Evolutionary conservation across 2,888 invertebrate species (phyloP).

Genomic region (Troilus luridus): DNA sequence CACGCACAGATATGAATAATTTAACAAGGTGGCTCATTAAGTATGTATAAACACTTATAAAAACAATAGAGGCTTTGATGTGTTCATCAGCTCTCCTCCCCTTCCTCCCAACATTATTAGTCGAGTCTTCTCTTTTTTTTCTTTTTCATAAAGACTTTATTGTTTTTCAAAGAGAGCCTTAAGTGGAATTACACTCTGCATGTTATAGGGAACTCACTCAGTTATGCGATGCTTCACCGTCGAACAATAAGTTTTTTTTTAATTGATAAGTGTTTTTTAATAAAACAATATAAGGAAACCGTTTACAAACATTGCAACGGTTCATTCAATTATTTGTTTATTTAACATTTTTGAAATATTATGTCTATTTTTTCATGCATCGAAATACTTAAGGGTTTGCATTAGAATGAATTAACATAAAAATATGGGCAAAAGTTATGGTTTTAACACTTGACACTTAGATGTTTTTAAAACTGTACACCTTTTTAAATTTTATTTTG

Average conservation of each 20-base stretch:
- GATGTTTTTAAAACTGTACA: no score
- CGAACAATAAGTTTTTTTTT: neutral
- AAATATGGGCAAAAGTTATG: no score
- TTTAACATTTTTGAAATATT: no score
- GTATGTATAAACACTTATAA: conserved; percentile 55
- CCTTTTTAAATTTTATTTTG: no score
- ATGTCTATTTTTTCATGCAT: no score
- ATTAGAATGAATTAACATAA: no score
- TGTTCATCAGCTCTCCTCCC: conserved; percentile 47
- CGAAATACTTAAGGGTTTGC: no score
- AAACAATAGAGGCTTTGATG: conserved; percentile 54
- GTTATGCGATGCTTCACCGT: neutral
- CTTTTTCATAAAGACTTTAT: conserved; percentile 20
- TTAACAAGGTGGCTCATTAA: conserved; percentile 48
- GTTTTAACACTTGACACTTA: no score
- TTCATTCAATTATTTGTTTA: neutral
- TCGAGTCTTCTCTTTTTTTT: conserved; percentile 1
- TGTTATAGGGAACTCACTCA: neutral
- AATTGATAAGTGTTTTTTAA: neutral
- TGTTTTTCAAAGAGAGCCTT: conserved; percentile 27
- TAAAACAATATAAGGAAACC: neutral
- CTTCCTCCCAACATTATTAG: conserved; percentile 10
- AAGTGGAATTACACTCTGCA: conserved; percentile 30
- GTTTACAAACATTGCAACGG: neutral
- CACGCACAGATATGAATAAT: conserved; percentile 50